Conservation (phyloP, 2,113 vertebrate species). For the Heliornis fulica region DNA sequence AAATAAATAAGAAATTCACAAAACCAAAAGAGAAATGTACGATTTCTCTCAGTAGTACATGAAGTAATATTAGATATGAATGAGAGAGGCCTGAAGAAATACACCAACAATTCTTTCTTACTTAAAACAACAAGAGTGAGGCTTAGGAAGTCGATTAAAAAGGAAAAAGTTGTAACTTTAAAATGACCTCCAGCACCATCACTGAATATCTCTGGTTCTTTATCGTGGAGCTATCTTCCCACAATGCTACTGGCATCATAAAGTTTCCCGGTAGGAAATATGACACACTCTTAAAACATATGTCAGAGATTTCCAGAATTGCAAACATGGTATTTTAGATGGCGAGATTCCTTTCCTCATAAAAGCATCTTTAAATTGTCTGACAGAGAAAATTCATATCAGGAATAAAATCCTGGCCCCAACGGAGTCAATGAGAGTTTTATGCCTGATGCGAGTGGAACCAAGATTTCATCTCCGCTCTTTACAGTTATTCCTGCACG, state of each 20-base stretch:
- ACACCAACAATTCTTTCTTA: fast-evolving
- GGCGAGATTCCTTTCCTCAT: conserved; percentile 7
- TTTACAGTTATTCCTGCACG: not conserved
- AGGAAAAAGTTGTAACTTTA: conserved; percentile 15
- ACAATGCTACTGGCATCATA: not conserved
- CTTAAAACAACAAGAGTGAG: not conserved
- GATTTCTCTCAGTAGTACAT: not conserved
- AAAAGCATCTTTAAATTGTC: conserved; percentile 52
- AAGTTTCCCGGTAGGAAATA: conserved; percentile 49
- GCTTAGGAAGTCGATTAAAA: not conserved
- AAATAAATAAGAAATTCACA: not conserved
- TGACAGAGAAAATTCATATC: conserved; percentile 53
- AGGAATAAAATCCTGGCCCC: conserved; percentile 33
- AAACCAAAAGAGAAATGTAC: not conserved
- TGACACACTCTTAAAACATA: conserved; percentile 58
- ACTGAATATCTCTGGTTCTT: not conserved
- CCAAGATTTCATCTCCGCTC: not conserved
- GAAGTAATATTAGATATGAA: not conserved
- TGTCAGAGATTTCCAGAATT: conserved; percentile 45
- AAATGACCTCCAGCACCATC: conserved; percentile 46
- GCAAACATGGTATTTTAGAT: conserved; percentile 53
- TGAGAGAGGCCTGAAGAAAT: not conserved
- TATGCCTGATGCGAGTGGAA: not conserved
- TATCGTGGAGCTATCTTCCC: not conserved
- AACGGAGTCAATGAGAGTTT: not conserved